Evolutionary conservation across 2,888 invertebrate genomes (phyloP).

Genomic region (Ectemnius lituratus): DNA sequence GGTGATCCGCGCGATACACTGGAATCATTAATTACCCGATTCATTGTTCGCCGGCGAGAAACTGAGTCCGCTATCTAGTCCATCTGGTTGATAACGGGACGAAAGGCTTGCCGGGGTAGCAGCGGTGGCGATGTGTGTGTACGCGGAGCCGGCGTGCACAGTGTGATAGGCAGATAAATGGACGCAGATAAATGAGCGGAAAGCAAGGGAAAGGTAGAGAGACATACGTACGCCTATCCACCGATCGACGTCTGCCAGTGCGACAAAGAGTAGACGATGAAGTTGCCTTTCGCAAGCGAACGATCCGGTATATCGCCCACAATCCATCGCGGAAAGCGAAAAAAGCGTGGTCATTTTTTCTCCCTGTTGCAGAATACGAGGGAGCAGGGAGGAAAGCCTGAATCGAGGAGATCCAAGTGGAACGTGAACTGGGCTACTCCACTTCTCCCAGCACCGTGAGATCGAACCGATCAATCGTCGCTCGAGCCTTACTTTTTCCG

Average conservation of each 20-base stretch:
- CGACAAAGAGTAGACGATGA: conserved; percentile 33
- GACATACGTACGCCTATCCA: conserved; percentile 41
- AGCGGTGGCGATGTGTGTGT: conserved; percentile 31
- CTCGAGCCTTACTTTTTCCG: conserved; percentile 6
- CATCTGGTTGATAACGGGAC: conserved; percentile 51
- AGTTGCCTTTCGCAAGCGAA: conserved; percentile 50
- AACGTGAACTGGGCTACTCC: conserved; percentile 47
- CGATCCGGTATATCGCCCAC: conserved; percentile 41
- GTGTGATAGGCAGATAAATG: conserved; percentile 61
- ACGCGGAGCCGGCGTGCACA: conserved; percentile 25
- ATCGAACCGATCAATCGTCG: conserved; percentile 28
- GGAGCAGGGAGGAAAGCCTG: conserved; percentile 20
- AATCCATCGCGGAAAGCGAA: conserved; percentile 15
- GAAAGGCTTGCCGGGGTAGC: conserved; percentile 45
- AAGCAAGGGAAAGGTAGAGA: conserved; percentile 54
- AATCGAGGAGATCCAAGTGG: conserved; percentile 33
- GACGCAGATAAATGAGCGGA: conserved; percentile 62
- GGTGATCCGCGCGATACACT: conserved; percentile 34
- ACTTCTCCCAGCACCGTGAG: conserved; percentile 29
- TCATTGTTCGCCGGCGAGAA: conserved; percentile 55
- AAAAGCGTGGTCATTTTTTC: conserved; percentile 16
- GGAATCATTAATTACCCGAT: conserved; percentile 52
- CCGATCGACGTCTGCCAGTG: conserved; percentile 51
- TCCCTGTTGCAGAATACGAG: neutral
- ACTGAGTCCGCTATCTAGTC: conserved; percentile 42